Evolutionary conservation across 1,140 invertebrate genomes (phyloP).

Genomic region (Meloidogyne floridensis): DNA sequence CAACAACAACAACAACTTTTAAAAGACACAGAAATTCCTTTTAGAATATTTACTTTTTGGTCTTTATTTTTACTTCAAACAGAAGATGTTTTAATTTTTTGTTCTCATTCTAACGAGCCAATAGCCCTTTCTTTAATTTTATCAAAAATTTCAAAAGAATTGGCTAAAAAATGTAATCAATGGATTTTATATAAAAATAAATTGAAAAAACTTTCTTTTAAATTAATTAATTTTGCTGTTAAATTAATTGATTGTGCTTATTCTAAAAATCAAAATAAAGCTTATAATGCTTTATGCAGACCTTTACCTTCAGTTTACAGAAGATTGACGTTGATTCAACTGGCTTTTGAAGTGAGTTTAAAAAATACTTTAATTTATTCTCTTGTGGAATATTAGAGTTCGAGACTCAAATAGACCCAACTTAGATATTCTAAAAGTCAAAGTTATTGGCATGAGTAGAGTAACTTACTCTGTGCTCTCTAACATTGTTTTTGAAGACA

Average conservation of each 20-base stretch:
- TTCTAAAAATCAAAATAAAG: constrained; percentile 37
- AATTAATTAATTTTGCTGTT: constrained; percentile 44
- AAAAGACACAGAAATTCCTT: constrained; percentile 3
- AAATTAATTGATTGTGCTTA: constrained; percentile 47
- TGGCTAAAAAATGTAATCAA: constrained; percentile 44
- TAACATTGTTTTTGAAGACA: too few species aligned
- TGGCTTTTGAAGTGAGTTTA: constrained; percentile 52
- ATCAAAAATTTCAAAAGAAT: constrained; percentile 23
- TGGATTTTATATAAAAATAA: constrained; percentile 61
- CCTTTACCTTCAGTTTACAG: constrained; percentile 40
- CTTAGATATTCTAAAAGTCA: too few species aligned
- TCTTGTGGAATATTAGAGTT: too few species aligned
- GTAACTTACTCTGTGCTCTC: too few species aligned
- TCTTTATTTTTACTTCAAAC: constrained; percentile 28
- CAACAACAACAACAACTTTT: not conserved
- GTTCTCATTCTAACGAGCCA: constrained; percentile 34
- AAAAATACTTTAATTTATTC: too few species aligned
- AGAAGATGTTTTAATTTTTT: constrained; percentile 30
- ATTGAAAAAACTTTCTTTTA: constrained; percentile 38
- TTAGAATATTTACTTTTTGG: constrained; percentile 27
- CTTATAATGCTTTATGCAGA: constrained; percentile 52
- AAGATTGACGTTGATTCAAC: constrained; percentile 48
- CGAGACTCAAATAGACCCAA: too few species aligned
- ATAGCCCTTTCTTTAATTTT: constrained; percentile 28
- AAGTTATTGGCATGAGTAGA: too few species aligned